These are phyloP conservation scores for Stomorhina lunata DNA, from an alignment of 2,888 invertebrate genomes.

Conservation along the genomic window DNA sequence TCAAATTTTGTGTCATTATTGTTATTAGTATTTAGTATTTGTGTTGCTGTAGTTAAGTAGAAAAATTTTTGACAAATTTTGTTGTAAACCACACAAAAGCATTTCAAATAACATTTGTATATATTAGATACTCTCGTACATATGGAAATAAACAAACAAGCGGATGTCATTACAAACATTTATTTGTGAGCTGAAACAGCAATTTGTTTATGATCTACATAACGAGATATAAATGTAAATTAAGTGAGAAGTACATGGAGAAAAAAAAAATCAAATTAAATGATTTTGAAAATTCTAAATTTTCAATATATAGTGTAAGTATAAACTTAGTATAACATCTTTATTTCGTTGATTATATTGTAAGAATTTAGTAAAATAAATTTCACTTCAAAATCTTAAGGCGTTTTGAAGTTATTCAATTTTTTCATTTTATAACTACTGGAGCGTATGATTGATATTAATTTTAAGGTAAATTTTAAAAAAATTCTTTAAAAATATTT, in stretches of 20 bases:
- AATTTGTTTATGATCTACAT: constrained; percentile 41
- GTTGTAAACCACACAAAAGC: constrained; percentile 38
- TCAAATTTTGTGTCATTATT: constrained; percentile 20
- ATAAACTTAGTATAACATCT: no score
- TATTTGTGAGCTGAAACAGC: constrained; percentile 25
- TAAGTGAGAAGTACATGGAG: background rate
- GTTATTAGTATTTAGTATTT: no score
- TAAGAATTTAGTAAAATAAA: no score
- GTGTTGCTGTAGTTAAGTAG: constrained; percentile 29
- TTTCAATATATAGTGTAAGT: no score
- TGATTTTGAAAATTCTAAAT: no score
- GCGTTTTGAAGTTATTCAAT: no score
- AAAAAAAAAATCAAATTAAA: background rate
- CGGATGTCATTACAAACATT: constrained; percentile 39
- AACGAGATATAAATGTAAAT: constrained; percentile 6
- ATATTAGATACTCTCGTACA: background rate
- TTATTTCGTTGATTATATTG: no score
- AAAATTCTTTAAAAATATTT: no score
- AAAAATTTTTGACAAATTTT: constrained; percentile 46
- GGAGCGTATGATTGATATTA: no score
- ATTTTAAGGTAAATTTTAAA: no score
- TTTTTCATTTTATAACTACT: no score
- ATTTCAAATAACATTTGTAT: background rate
- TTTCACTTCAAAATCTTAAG: no score
- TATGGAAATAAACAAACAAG: background rate